Evolutionary conservation across 30 jellyfish, hydroid and myxozoan genomes (phyloP).

Genomic region (Cassiopea xamachana): DNA sequence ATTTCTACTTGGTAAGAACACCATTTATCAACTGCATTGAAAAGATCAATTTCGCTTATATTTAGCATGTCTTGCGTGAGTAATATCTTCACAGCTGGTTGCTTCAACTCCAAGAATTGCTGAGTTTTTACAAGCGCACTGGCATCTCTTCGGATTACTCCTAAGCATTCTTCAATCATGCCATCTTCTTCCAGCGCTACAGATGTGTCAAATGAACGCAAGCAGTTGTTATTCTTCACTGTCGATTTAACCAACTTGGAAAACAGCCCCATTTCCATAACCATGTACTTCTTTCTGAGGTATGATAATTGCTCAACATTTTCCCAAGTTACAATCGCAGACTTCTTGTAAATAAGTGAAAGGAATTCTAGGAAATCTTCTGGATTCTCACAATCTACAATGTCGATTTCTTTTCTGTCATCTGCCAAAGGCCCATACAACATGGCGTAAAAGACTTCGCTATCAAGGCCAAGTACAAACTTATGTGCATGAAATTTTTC

Average conservation of each 20-base stretch:
- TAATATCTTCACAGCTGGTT: neutral
- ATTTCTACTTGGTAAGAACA: neutral
- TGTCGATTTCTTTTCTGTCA: neutral
- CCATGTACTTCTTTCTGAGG: neutral
- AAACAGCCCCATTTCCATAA: neutral
- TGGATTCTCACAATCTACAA: neutral
- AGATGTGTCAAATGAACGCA: neutral
- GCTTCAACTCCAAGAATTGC: neutral
- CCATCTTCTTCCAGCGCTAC: neutral
- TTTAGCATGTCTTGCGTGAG: neutral
- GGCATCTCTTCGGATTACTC: neutral
- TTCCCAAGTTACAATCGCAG: conserved; percentile 1
- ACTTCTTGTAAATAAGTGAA: neutral
- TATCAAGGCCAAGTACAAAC: conserved; percentile 9
- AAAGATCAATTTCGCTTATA: conserved; percentile 6
- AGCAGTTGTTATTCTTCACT: no score
- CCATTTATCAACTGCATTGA: conserved; percentile 23
- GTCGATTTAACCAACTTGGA: no score
- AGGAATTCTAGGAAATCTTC: conserved; percentile 7
- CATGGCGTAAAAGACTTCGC: conserved; percentile 30
- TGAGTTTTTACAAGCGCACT: neutral
- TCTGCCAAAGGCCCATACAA: conserved; percentile 35
- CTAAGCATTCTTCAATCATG: neutral
- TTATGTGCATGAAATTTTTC: neutral
- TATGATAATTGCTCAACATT: neutral